Evolutionary conservation across 1,140 invertebrate genomes (phyloP), one percentile per base, ranked within the genome.

Genomic region (Drosophila ironensis): DNA sequence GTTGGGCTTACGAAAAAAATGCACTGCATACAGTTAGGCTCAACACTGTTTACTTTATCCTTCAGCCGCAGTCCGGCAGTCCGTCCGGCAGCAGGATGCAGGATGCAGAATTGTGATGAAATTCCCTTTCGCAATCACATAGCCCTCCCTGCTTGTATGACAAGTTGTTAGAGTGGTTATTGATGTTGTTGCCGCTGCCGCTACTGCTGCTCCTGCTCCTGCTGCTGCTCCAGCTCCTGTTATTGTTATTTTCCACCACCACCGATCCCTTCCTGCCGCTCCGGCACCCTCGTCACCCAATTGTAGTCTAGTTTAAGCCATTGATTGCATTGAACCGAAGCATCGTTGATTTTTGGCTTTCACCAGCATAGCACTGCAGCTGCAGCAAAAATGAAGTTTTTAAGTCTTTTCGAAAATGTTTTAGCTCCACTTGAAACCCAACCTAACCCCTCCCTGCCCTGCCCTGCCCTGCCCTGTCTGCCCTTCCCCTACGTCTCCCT

Each of bases 81-180:
- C 42, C 8, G 16, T 20, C 25, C 38, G 20, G 11, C 45, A 47
- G 37, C 20, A 38, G 47, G n/a, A 69, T 3, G 14, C 30, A 33
- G 30, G 30, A 33, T 12, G 57, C 64, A 69, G 56, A 80, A 73
- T 73, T 77, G 72, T 77, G 77, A 77, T 77, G 78, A 77, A 82
- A 72, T 66, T 69, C 51, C 56, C n/a, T 42, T 27, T 11, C 19
- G n/a, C n/a, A n/a, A n/a, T n/a, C n/a, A n/a, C n/a, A n/a, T 4
- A n/a, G 35, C 8, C 24, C 59, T 50, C 45, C 54, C 66, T 53
- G 72, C 59, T 72, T 76, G 77, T 81, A 72, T 82, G 76, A 81
- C 77, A 81, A 76, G 76, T 81, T 81, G 77, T 76, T 76, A 72
- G 72, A 68, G 53, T 56, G 76, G 41, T 82, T 81, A 63, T 66